A percentile compares a stretch with the other conserved stretches of the same genome.
phyloP scores from a whole-genome alignment of 2,113 vertebrate genomes.

The Gymnogyps californianus region DNA sequence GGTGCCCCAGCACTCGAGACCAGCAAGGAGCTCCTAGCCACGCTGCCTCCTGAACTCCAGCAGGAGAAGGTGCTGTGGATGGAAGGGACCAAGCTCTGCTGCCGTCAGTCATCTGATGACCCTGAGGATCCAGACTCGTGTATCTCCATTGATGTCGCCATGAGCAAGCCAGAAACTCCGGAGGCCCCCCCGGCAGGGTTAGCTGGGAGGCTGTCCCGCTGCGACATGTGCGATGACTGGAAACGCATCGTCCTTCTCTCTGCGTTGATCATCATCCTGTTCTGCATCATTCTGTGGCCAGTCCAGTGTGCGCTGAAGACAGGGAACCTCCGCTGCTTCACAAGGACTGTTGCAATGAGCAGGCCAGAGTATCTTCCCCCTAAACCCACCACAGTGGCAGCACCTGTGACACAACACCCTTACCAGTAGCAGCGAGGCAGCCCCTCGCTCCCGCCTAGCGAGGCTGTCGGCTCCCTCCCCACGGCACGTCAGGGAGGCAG shows the following conservation, averaged over 20 bases:
- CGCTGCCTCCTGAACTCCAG: slow-evolving; percentile 81
- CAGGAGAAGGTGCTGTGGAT: slow-evolving; percentile 85
- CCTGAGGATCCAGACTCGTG: slow-evolving; percentile 57
- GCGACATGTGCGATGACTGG: slow-evolving; percentile 80
- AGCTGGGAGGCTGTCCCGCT: neutral
- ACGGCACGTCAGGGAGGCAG: accelerated
- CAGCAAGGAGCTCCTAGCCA: slow-evolving; percentile 84
- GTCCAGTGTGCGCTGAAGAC: slow-evolving; percentile 88
- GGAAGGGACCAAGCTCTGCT: slow-evolving; percentile 90
- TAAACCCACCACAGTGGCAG: neutral
- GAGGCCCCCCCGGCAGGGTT: neutral
- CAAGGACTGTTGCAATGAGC: neutral
- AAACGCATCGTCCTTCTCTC: slow-evolving; percentile 82
- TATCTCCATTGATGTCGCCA: slow-evolving; percentile 87
- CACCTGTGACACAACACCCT: accelerated
- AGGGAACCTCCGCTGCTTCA: slow-evolving; percentile 80
- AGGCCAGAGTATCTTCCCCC: neutral
- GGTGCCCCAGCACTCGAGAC: slow-evolving; percentile 85
- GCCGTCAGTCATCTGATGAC: slow-evolving; percentile 37
- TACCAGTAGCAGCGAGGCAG: neutral
- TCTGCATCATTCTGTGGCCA: slow-evolving; percentile 87
- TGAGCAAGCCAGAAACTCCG: slow-evolving; percentile 61
- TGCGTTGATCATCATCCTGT: slow-evolving; percentile 75
- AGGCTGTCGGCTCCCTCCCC: neutral
- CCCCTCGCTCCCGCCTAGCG: neutral